Evolutionary conservation across 2,888 invertebrate species (phyloP).

Genomic region (Brachyopa scutellaris): DNA sequence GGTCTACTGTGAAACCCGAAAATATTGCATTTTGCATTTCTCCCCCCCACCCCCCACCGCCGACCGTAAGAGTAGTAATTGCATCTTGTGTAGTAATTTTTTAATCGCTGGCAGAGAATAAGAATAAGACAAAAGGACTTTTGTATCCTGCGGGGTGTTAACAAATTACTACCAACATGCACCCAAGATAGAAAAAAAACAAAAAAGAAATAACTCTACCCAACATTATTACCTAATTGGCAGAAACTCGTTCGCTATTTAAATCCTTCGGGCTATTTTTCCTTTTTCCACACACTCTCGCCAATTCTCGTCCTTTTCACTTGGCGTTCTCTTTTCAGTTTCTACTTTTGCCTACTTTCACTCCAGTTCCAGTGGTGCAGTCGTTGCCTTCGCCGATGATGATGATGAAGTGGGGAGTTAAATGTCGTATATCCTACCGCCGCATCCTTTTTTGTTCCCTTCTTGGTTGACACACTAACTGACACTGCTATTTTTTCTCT

Average conservation of each 20-base stretch:
- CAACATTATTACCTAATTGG: slow-evolving; percentile 72
- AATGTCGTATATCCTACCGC: slow-evolving; percentile 61
- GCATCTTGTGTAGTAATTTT: slow-evolving; percentile 37
- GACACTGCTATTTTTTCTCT: slow-evolving; percentile 47
- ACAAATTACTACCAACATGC: slow-evolving; percentile 24
- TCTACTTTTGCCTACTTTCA: slow-evolving; percentile 49
- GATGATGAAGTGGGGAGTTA: slow-evolving; percentile 27
- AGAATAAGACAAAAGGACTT: slow-evolving; percentile 19
- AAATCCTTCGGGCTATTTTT: slow-evolving; percentile 67
- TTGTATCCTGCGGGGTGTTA: slow-evolving; percentile 32
- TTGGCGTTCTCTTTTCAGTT: slow-evolving; percentile 54
- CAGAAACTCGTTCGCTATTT: slow-evolving; percentile 72
- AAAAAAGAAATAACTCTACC: slow-evolving; percentile 41
- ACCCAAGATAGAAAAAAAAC: background rate
- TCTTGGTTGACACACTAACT: slow-evolving; percentile 65
- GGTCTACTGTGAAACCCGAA: slow-evolving; percentile 3
- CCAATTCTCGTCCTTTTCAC: slow-evolving; percentile 52
- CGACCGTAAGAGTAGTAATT: too few relatives aligned
- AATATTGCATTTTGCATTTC: slow-evolving; percentile 56
- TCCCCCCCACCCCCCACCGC: too few relatives aligned
- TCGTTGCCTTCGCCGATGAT: slow-evolving; percentile 29
- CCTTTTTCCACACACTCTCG: slow-evolving; percentile 38
- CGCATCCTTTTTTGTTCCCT: slow-evolving; percentile 57
- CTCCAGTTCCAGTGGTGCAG: slow-evolving; percentile 45
- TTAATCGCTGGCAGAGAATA: slow-evolving; percentile 19